A percentile compares a stretch with the other conserved stretches of the same genome.
Conservation (phyloP, 2,797 vertebrate genomes). For the Miichthys miiuy region DNA sequence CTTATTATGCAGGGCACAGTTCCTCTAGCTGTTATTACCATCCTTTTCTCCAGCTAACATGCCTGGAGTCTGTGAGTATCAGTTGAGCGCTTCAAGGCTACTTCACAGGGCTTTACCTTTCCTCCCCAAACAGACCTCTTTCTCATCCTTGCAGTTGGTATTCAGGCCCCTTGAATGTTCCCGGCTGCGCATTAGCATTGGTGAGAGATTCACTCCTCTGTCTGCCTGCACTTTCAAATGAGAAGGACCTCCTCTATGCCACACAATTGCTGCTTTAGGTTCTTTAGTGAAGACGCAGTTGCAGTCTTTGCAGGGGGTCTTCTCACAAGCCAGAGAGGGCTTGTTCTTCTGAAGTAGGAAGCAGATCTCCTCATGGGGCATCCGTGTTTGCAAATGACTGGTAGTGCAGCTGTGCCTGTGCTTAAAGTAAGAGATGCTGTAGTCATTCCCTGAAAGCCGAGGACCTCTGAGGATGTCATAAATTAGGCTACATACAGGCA, state of each 20-base stretch:
- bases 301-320: slow-evolving; percentile 59
- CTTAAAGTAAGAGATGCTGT: slow-evolving; percentile 67
- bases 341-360: slow-evolving; percentile 62
- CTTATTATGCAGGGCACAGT: slow-evolving; percentile 82
- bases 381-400: slow-evolving; percentile 79
- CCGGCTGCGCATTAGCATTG: slow-evolving; percentile 75
- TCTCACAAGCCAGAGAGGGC: slow-evolving; percentile 56
- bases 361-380: slow-evolving; percentile 63
- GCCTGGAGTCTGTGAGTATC: slow-evolving; percentile 71
- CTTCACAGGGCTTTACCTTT: slow-evolving; percentile 74
- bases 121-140: slow-evolving; percentile 71
- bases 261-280: slow-evolving; percentile 56
- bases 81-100: slow-evolving; percentile 68
- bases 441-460: slow-evolving; percentile 65
- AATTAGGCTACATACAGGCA: slow-evolving; percentile 67
- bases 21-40: slow-evolving; percentile 76
- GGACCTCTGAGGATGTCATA: slow-evolving; percentile 72
- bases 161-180: slow-evolving; percentile 70
- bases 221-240: slow-evolving; percentile 61
- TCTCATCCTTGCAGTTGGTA: slow-evolving; percentile 69
- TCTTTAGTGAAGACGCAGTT: slow-evolving; percentile 52
- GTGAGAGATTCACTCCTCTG: slow-evolving; percentile 62
- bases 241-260: slow-evolving; percentile 65
- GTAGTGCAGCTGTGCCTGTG: slow-evolving; percentile 62
- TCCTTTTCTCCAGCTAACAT: slow-evolving; percentile 71